These are phyloP conservation scores for Lasaia peninsularis DNA, from an alignment of 1,140 invertebrate genomes.

Conservation along the genomic window DNA sequence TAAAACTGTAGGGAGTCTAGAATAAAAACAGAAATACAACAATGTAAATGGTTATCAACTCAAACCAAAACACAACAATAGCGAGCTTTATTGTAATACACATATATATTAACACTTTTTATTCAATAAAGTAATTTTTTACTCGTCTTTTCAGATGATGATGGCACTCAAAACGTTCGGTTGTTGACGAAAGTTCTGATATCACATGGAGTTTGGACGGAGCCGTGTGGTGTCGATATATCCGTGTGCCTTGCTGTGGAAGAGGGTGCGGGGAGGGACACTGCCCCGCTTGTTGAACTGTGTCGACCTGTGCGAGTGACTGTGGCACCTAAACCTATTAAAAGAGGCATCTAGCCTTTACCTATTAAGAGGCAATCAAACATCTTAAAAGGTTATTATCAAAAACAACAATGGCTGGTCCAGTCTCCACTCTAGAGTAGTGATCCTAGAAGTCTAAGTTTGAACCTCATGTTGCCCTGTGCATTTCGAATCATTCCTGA, in stretches of 20 bases:
- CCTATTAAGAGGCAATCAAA: not conserved
- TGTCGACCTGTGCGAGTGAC: slow-evolving; percentile 94
- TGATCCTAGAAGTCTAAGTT: too few relatives aligned
- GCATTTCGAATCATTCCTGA: too few relatives aligned
- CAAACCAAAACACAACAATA: too few relatives aligned
- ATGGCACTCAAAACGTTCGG: slow-evolving; percentile 82
- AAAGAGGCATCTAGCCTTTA: slow-evolving; percentile 84
- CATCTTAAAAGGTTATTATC: too few relatives aligned
- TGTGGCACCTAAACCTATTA: slow-evolving; percentile 89
- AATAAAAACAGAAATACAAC: too few relatives aligned
- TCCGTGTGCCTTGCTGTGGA: slow-evolving; percentile 89
- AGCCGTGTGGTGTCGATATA: slow-evolving; percentile 92
- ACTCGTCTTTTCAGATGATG: slow-evolving; percentile 46
- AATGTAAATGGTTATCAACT: too few relatives aligned
- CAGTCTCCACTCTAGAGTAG: too few relatives aligned
- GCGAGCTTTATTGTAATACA: too few relatives aligned
- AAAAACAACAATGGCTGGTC: too few relatives aligned
- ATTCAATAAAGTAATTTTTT: not conserved
- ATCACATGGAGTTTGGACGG: slow-evolving; percentile 94
- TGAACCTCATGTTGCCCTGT: too few relatives aligned
- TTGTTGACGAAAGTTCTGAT: slow-evolving; percentile 91
- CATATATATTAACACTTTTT: too few relatives aligned
- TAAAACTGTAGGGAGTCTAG: too few relatives aligned
- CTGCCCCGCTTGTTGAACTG: slow-evolving; percentile 86
- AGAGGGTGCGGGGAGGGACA: slow-evolving; percentile 75